Conservation (phyloP, 2,113 vertebrate genomes). For the Pelecanus crispus region DNA sequence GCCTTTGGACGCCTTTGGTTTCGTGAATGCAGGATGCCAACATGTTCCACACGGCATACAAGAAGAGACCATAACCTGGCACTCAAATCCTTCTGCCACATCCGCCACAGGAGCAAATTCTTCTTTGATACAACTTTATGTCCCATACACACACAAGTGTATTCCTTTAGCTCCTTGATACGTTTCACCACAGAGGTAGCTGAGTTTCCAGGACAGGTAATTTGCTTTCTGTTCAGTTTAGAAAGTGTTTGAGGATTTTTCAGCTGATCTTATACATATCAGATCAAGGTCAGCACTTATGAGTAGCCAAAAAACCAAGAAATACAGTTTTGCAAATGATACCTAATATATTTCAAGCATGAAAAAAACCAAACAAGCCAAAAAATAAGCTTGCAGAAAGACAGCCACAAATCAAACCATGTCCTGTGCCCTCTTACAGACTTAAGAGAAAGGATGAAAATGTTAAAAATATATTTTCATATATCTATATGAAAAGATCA, state of each 20-base stretch:
- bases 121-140: not conserved
- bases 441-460: not conserved
- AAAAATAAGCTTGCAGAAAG: not conserved
- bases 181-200: not conserved
- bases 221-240: not conserved
- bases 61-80: not conserved
- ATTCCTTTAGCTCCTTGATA: not conserved
- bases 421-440: not conserved
- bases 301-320: not conserved
- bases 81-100: not conserved
- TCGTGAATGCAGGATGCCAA: not conserved
- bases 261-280: not conserved
- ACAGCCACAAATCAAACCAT: not conserved
- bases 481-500: not conserved
- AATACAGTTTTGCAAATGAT: not conserved
- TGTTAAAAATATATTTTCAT: not conserved
- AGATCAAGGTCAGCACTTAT: not conserved
- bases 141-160: not conserved
- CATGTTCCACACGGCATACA: fast-evolving
- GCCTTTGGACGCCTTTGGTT: not conserved
- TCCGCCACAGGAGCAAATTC: fast-evolving
- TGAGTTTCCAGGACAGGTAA: not conserved
- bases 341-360: not conserved
- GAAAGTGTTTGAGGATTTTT: not conserved
- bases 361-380: not conserved